Conservation (phyloP, 2,888 invertebrate species). For the Octodonta nipae region DNA sequence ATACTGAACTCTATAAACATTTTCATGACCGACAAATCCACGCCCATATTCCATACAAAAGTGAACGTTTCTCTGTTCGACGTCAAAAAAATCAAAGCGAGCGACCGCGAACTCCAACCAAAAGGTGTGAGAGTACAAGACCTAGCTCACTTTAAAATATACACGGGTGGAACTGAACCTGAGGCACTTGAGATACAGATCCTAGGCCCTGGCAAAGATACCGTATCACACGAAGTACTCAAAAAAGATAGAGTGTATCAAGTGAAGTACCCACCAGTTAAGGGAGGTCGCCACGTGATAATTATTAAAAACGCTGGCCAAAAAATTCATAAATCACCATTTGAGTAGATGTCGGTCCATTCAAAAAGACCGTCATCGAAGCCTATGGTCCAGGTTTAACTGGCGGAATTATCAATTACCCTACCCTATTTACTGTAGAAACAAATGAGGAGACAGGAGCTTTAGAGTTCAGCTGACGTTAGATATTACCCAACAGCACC, state of each 20-base stretch:
- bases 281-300: conserved; percentile 65
- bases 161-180: conserved; percentile 68
- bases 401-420: conserved; percentile 69
- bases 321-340: conserved; percentile 68
- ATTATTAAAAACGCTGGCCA: conserved; percentile 68
- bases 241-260: conserved; percentile 61
- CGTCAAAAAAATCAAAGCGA: conserved; percentile 57
- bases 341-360: conserved; percentile 68
- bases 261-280: conserved; percentile 58
- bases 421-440: conserved; percentile 77
- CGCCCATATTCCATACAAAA: no score
- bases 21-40: conserved; percentile 68
- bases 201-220: conserved; percentile 69
- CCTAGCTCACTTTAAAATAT: conserved; percentile 65
- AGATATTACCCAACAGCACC: conserved; percentile 66
- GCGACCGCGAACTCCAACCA: conserved; percentile 69
- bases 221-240: no score
- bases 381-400: conserved; percentile 77
- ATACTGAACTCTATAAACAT: conserved; percentile 72
- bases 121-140: conserved; percentile 70
- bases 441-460: conserved; percentile 81
- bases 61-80: no score
- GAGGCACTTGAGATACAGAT: conserved; percentile 63
- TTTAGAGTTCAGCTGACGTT: conserved; percentile 65
- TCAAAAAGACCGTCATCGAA: conserved; percentile 62